Base-by-base conservation (phyloP, 2,888 invertebrate genomes). In the Cosmia pyralina region DNA sequence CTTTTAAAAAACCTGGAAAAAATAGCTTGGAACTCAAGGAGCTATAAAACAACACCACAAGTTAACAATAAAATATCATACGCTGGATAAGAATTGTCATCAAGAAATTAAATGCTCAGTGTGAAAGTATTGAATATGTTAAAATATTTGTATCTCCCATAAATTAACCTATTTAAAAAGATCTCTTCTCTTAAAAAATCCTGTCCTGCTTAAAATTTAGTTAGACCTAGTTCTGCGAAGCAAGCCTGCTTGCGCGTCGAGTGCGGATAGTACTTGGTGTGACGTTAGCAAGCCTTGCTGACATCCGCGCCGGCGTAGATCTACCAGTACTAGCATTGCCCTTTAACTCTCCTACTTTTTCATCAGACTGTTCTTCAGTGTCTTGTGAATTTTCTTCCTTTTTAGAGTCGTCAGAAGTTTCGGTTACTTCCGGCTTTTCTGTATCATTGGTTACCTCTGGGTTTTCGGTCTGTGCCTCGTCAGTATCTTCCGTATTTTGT, bases 251-350 rank as follows among this genome's bases (percentile, higher is more conserved):
- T 0, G 93, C 87, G 0, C 95, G 90, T 17, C 95, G 87, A 0
- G 95, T 95, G 41, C 88, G 90, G 15, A 95, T 87, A 3, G 90
- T 82, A 63, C 91, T 89, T 0, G 94, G 93, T 0, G 94, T 93
- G 0, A 84, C 84, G 13, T 74, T 88, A 0, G 92, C 89, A 15
- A 91, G 60, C 0, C 93, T 88, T 6, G 92, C 78, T 0, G 94
- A 92, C 0, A 86, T 74, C 22, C 93, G 88, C 0, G 89, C 88
- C 0, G 93, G 92, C 1, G 94, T 93, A 0, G 86, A 84, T 57
- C 80, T 87, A 0, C 83, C 89, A 28, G 76, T 48, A n/a, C n/a
- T n/a, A 0, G 86, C 87, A 59, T 88, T 89, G 2, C n/a, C 75
- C 52, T 88, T 89, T 5, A 89, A 62, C 0, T 84, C 84, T 44